phyloP scores from a whole-genome alignment of 1,140 invertebrate species.

The Anoplolepis gracilipes region DNA sequence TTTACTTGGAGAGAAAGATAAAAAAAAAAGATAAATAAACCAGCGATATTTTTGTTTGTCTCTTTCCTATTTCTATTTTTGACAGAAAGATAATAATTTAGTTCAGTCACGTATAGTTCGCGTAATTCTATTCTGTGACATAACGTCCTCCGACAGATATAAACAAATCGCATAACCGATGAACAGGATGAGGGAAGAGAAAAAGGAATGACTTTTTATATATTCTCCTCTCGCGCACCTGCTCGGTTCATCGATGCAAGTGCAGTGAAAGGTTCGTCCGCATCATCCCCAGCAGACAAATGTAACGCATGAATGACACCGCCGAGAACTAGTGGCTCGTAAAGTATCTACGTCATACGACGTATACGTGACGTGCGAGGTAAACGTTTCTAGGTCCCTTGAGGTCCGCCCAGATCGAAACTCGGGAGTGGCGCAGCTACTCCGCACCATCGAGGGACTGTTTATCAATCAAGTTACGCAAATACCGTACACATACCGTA shows the following conservation, averaged over 20 bases:
- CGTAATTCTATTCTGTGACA: neutral
- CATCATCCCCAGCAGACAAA: slow-evolving; percentile 52
- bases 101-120: slow-evolving; percentile 18
- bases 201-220: neutral
- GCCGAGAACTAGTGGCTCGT: slow-evolving; percentile 53
- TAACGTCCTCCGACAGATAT: neutral
- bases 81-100: neutral
- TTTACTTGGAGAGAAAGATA: neutral
- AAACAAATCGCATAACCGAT: slow-evolving; percentile 42
- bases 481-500: slow-evolving; percentile 64
- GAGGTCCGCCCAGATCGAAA: slow-evolving; percentile 63
- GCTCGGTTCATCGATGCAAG: slow-evolving; percentile 13
- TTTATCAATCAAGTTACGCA: slow-evolving; percentile 76
- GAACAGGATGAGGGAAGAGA: neutral
- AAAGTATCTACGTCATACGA: slow-evolving; percentile 57
- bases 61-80: neutral
- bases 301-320: slow-evolving; percentile 49
- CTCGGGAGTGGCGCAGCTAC: slow-evolving; percentile 47
- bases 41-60: neutral
- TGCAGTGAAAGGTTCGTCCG: slow-evolving; percentile 8
- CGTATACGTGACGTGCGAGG: slow-evolving; percentile 64
- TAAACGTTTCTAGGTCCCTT: slow-evolving; percentile 59
- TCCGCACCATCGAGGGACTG: slow-evolving; percentile 64
- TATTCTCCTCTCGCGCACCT: neutral
- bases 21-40: neutral